A percentile compares a stretch with the other conserved stretches of the same genome.
These are phyloP conservation scores for Trichonephila clavipes DNA, from an alignment of 1,140 invertebrate species.

Conservation along the genomic window DNA sequence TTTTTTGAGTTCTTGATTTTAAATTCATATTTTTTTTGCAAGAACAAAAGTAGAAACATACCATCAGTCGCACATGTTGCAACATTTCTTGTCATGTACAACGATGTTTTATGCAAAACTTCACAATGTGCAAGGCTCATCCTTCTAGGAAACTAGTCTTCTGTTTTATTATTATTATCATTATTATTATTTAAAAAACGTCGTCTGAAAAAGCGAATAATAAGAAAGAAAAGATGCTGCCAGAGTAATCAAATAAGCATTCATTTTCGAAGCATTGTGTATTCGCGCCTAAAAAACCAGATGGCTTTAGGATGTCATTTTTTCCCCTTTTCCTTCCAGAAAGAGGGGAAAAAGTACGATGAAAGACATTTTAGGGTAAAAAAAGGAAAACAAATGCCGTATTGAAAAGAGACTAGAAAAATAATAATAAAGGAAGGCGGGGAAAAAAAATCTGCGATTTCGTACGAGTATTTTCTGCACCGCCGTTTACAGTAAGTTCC, in stretches of 20 bases:
- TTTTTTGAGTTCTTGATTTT: not conserved
- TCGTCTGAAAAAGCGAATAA: conserved; percentile 16
- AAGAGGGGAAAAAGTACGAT: not conserved
- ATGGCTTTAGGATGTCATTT: not conserved
- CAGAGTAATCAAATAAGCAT: conserved; percentile 56
- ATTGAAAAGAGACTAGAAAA: not conserved
- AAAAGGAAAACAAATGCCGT: not conserved
- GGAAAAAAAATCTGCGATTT: not conserved
- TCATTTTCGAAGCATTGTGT: conserved; percentile 51
- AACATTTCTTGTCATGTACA: conserved; percentile 2
- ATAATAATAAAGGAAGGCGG: not conserved
- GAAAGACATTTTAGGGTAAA: conserved; percentile 7
- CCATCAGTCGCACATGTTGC: conserved; percentile 2
- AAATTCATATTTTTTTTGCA: not conserved
- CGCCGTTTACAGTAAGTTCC: not conserved
- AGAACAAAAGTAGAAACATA: not conserved
- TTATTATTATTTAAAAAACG: conserved; percentile 26
- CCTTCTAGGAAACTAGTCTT: not conserved
- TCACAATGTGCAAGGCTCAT: not conserved
- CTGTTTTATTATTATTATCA: not conserved
- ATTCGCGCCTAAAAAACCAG: conserved; percentile 43
- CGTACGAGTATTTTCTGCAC: not conserved
- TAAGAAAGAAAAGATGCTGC: not conserved
- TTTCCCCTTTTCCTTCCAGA: not conserved
- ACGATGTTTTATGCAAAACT: conserved; percentile 29